Evolutionary conservation across 2,113 vertebrate genomes (phyloP), one percentile per base, ranked within the genome.

Genomic region (Halcyon senegalensis): DNA sequence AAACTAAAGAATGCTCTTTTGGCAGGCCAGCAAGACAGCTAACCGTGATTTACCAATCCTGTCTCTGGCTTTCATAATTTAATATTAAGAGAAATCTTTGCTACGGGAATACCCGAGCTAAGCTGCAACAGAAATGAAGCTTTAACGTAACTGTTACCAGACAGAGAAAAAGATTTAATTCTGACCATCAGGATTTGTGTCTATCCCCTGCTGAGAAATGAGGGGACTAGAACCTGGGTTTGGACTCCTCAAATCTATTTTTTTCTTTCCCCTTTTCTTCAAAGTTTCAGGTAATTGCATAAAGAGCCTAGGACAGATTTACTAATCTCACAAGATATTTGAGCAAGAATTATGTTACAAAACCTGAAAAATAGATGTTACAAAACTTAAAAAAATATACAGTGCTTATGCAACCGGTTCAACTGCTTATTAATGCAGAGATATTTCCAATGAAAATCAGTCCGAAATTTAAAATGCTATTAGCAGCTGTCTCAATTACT

Each of bases 1-100:
- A 69, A 82, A 77, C 84, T 67, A 67, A 96, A 75, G 90, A 95
- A 95, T 44, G 83, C 27, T 89, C 90, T 80, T 85, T 92, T 94
- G 95, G 96, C 87, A 95, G 74, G 43, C 41, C 91, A 63, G 68
- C 72, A 15, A 50, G 53, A 74, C 85, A 75, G 70, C 76, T 51
- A 59, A 19, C 60, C 43, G 56, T 17, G 72, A 94, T 78, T 59
- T 78, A 58, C 24, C 73, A 46, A 24, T 69, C 51, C 55, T 68
- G 48, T 28, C 73, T 41, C 82, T 86, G 90, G 27, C 51, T 87
- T 72, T 44, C 80, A 64, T 30, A 91, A 95, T 59, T 95, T 85
- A 58, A 6, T 41, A 89, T 75, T 72, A 62, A 83, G 59, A 87
- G 51, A 84, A 86, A 80, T 30, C 39, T 87, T 62, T 69, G 46